Conservation (phyloP, 2,113 vertebrate species). For the Antechinus stuartii region DNA sequence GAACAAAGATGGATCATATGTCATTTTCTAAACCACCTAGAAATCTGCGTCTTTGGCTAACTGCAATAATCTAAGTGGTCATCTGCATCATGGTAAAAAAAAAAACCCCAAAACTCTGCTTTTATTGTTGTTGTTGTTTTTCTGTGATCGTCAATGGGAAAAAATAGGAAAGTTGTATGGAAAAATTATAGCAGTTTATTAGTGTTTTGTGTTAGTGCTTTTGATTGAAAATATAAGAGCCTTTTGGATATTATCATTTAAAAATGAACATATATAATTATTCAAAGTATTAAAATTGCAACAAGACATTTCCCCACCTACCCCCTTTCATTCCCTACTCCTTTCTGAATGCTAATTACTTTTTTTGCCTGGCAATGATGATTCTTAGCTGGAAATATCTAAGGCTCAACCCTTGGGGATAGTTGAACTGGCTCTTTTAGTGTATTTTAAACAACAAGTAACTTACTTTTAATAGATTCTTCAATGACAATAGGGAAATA, state of each 20-base stretch:
- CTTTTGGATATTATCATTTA: conserved; percentile 54
- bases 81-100: conserved; percentile 70
- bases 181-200: not conserved
- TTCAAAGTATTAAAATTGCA: not conserved
- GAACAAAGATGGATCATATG: conserved; percentile 78
- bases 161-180: conserved; percentile 9
- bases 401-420: conserved; percentile 12
- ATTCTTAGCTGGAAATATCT: conserved; percentile 49
- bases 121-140: conserved; percentile 52
- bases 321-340: not conserved
- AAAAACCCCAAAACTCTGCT: not conserved
- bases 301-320: not conserved
- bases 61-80: conserved; percentile 68
- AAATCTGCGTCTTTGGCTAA: conserved; percentile 53
- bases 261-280: not conserved
- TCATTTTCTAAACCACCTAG: conserved; percentile 72
- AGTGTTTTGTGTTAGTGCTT: conserved; percentile 46
- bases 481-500: conserved; percentile 31
- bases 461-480: conserved; percentile 47
- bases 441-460: conserved; percentile 50
- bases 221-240: not conserved
- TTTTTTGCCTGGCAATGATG: conserved; percentile 31
- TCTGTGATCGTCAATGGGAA: conserved; percentile 34
- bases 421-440: conserved; percentile 38
- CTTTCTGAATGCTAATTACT: conserved; percentile 13